These are phyloP conservation scores for Tyrophagus putrescentiae DNA, from an alignment of 1,140 invertebrate species.

Conservation along the genomic window DNA sequence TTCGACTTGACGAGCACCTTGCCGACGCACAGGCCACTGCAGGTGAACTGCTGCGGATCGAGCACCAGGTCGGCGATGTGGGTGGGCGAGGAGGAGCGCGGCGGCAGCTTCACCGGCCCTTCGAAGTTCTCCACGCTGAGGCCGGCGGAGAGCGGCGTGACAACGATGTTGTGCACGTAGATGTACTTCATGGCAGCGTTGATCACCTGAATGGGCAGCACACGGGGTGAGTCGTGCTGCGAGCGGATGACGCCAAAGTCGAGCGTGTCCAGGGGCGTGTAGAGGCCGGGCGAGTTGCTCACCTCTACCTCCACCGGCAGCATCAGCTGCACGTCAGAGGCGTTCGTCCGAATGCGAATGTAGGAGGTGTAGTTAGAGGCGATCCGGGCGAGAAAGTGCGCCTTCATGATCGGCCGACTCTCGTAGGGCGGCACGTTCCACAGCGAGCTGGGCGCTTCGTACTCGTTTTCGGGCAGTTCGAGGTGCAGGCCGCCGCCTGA, in stretches of 20 bases:
- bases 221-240: constrained; percentile 45
- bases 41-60: constrained; percentile 32
- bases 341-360: constrained; percentile 58
- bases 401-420: constrained; percentile 70
- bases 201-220: constrained; percentile 47
- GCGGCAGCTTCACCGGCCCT: constrained; percentile 43
- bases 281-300: constrained; percentile 50
- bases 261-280: constrained; percentile 55
- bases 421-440: constrained; percentile 83
- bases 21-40: constrained; percentile 37
- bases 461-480: constrained; percentile 63
- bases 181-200: constrained; percentile 55
- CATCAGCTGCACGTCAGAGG: constrained; percentile 45
- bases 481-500: constrained; percentile 79
- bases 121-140: constrained; percentile 36
- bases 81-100: constrained; percentile 44
- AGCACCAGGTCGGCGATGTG: constrained; percentile 54
- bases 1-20: constrained; percentile 53
- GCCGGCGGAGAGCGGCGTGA: constrained; percentile 40
- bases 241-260: constrained; percentile 66
- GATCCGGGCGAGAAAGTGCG: constrained; percentile 57
- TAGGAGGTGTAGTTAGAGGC: constrained; percentile 68
- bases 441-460: constrained; percentile 56
- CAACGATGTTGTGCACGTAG: constrained; percentile 45
- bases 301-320: constrained; percentile 79